Evolutionary conservation across 2,797 vertebrate genomes (phyloP), one percentile per base, ranked within the genome.

Genomic region (Gambusia yucatana): DNA sequence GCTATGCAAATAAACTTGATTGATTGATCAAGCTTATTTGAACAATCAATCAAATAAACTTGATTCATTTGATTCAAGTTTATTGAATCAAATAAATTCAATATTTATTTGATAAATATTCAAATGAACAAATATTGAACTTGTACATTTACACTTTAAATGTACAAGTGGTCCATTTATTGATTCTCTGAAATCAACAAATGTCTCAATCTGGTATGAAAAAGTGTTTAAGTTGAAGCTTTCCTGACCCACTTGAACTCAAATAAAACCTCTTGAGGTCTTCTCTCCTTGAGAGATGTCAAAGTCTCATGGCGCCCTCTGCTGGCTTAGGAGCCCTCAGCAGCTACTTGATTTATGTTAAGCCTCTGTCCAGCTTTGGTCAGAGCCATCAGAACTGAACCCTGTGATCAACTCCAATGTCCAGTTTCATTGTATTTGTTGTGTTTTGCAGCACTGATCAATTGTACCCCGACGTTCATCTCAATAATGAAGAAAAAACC

Each of bases 401-500:
- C 36, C 0, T 41, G 8, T 20, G 33, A 67, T 36, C 7, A 36
- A 63, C 59, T 33, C 30, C 59, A 17, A 16, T 9, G 59, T 46
- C 22, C 7, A 33, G 3, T 3, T 16, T 61, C 73, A 47, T 67
- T 79, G 36, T 7, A 77, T 11, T 61, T 67, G 25, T 50, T 82
- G 14, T 88, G 44, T 0, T 81, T 83, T 86, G 30, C 77, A 92
- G 92, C 72, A 50, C 20, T 69, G 28, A 75, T 69, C 46, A 57
- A 72, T 81, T 48, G 69, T 70, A 17, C 4, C 61, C 77, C 36
- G 11, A 70, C 25, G 5, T n/a, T 33, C 73, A 43, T 8, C 67
- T 73, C 57, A 65, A 25, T 14, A 20, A 94, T 94, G 94, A 95
- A 88, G 82, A 95, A 81, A 75, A 94, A 93, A 73, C 16, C 77